Evolutionary conservation across 2,888 invertebrate species (phyloP), one percentile per base, ranked within the genome.

Genomic region (Papilio protenor): DNA sequence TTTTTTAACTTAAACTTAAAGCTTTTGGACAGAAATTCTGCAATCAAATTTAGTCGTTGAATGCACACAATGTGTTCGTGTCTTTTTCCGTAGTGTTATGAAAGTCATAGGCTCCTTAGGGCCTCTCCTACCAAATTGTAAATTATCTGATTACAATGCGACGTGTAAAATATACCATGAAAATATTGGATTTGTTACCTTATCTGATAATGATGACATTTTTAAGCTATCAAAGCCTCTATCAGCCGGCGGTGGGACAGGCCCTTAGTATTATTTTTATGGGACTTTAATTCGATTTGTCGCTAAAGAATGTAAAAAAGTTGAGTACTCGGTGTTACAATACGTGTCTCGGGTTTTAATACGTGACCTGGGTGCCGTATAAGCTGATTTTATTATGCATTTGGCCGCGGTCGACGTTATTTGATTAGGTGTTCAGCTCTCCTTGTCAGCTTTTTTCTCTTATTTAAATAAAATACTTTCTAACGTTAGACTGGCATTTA

Each of bases 301-400:
- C 61, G 16, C 61, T 61, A 61, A 61, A 27, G 23, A 61, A 61
- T 27, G 61, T 21, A 69, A 75, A 57, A 71, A 70, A 47, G 59
- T 70, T 49, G 47, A 72, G 52, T 49, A 52, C 49, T 61, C 70
- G 76, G n/a, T 45, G 70, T 76, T 61, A 59, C 76, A 64, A 76
- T 72, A 77, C 76, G 76, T 77, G 71, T 76, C 59, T 33, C 49
- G 52, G 76, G 76, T 76, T 61, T 49, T 49, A 61, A 52, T 72
- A 77, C 76, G 76, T 77, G 76, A 71, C 72, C 40, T 21, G 76
- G 33, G 71, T 71, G 40, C 76, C 52, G 49, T 52, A 64, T 72
- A 52, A 72, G 76, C 72, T 77, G 71, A 72, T 77, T 77, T 52
- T 72, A 77, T 77, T 77, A 77, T 77, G 76, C 76, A 72, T 77